phyloP scores from a whole-genome alignment of 2,888 invertebrate genomes.

The Noctua pronuba region DNA sequence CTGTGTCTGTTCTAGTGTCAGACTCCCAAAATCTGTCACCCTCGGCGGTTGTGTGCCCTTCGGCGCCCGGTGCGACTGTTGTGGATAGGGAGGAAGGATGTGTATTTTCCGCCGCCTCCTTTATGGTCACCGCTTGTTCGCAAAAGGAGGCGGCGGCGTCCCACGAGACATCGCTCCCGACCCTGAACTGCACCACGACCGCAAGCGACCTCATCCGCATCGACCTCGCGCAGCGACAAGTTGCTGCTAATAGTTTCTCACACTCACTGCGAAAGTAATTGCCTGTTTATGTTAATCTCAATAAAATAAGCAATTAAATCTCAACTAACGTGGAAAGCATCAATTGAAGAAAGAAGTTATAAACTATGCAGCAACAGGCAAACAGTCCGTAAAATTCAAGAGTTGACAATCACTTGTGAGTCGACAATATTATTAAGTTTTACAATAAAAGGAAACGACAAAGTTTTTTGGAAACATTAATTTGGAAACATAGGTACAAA shows the following conservation, averaged over 20 bases:
- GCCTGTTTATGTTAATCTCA: background rate
- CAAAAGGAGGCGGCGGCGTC: background rate
- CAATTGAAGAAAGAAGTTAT: background rate
- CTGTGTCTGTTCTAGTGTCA: too few species aligned
- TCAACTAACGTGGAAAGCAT: conserved; percentile 3
- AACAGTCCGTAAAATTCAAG: background rate
- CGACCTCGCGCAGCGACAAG: background rate
- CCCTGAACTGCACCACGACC: background rate
- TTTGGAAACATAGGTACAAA: background rate
- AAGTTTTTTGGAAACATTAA: background rate
- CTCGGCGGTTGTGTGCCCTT: background rate
- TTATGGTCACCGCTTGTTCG: background rate
- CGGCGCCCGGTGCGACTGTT: background rate
- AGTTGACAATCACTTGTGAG: background rate
- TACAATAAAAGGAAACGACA: background rate
- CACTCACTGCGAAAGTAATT: background rate
- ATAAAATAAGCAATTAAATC: background rate
- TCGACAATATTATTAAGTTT: background rate
- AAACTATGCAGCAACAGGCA: background rate
- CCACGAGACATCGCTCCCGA: background rate
- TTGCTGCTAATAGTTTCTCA: background rate
- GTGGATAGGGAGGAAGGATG: background rate
- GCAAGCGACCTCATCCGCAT: background rate
- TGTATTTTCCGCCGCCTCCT: background rate
- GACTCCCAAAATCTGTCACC: too few species aligned